phyloP scores from a whole-genome alignment of 2,888 invertebrate species.

The Ctena decussata region DNA sequence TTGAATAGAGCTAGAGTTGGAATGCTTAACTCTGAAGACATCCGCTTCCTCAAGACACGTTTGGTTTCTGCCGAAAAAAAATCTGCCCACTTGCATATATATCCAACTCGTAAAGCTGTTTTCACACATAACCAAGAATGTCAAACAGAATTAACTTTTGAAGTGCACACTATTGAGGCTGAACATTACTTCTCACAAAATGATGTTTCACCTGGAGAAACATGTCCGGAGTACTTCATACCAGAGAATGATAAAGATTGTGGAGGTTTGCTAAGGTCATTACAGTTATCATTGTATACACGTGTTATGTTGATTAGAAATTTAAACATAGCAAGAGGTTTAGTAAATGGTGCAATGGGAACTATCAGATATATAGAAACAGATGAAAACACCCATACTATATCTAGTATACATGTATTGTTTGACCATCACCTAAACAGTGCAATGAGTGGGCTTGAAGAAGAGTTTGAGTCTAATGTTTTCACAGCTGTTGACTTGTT shows the following conservation, averaged over 20 bases:
- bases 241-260: constrained; percentile 15
- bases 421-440: too few species aligned
- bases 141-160: too few species aligned
- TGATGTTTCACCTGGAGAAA: neutral
- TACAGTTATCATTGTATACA: neutral
- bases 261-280: neutral
- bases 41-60: neutral
- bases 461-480: too few species aligned
- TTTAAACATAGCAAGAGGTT: neutral
- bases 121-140: neutral
- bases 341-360: too few species aligned
- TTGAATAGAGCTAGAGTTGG: constrained; percentile 45
- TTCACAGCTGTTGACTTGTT: too few species aligned
- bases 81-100: neutral
- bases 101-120: constrained; percentile 16
- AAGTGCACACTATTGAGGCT: too few species aligned
- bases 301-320: constrained; percentile 8
- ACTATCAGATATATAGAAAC: too few species aligned
- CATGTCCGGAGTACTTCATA: neutral
- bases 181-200: constrained; percentile 12
- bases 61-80: neutral
- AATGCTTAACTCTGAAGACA: constrained; percentile 9
- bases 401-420: too few species aligned
- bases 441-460: too few species aligned
- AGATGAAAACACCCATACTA: too few species aligned